phyloP scores from a whole-genome alignment of 2,113 vertebrate genomes.

The Anseranas semipalmata region DNA sequence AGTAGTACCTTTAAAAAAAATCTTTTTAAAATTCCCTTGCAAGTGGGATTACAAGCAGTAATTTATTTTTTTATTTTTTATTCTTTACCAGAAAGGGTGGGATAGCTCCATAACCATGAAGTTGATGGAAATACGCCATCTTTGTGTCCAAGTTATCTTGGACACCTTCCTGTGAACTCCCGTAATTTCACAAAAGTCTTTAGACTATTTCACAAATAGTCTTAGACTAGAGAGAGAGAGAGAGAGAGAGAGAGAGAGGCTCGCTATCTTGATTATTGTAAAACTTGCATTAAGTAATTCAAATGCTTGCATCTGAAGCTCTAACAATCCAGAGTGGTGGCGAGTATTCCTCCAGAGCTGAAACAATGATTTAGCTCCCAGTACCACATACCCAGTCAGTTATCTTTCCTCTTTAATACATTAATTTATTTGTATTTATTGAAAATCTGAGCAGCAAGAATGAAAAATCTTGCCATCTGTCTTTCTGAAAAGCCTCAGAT shows the following conservation, averaged over 20 bases:
- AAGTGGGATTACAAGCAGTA: neutral
- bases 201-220: too few species aligned
- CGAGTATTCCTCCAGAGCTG: neutral
- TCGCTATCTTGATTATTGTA: neutral
- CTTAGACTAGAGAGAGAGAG: too few species aligned
- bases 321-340: neutral
- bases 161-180: neutral
- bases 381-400: neutral
- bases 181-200: neutral
- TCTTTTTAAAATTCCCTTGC: neutral
- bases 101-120: neutral
- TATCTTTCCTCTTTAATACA: neutral
- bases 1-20: neutral
- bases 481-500: neutral
- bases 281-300: neutral
- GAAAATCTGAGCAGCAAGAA: conserved; percentile 2
- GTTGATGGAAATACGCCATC: neutral
- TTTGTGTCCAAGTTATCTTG: neutral
- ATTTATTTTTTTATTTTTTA: too few species aligned
- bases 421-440: neutral
- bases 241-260: too few species aligned
- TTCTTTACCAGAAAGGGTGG: neutral
- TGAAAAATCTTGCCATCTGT: neutral
- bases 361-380: neutral
- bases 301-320: neutral